These are phyloP conservation scores for Lapara coniferarum DNA, from an alignment of 2,888 invertebrate species.

Conservation along the genomic window DNA sequence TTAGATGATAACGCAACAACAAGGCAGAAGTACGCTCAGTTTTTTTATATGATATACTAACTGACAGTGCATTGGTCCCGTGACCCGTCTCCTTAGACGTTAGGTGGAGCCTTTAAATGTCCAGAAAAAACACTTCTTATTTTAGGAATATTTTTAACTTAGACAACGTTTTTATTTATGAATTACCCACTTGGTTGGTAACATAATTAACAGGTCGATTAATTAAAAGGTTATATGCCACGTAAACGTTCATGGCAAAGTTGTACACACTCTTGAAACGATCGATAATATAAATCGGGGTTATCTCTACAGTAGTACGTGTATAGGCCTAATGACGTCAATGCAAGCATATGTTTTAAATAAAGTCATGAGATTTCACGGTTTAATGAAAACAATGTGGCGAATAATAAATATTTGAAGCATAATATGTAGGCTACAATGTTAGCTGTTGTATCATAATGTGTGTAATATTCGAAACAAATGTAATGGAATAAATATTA, in stretches of 20 bases:
- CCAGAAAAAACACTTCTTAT: no score
- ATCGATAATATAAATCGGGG: conserved; percentile 25
- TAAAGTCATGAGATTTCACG: conserved; percentile 26
- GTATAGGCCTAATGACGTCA: conserved; percentile 33
- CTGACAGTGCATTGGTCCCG: no score
- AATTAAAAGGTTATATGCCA: conserved; percentile 12
- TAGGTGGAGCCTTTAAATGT: no score
- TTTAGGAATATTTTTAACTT: neutral
- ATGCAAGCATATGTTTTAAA: conserved; percentile 27
- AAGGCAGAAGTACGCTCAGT: no score
- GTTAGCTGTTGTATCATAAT: no score
- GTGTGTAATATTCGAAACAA: no score
- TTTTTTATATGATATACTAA: no score
- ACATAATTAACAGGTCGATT: conserved; percentile 21
- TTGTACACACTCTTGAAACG: conserved; percentile 29
- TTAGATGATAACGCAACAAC: no score
- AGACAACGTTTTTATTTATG: neutral
- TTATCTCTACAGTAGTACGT: conserved; percentile 26
- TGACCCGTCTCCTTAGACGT: no score
- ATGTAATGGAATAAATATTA: no score
- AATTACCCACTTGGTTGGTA: neutral
- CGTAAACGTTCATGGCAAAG: conserved; percentile 18
- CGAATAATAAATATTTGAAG: neutral
- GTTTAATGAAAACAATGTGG: conserved; percentile 3
- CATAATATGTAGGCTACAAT: neutral